Conservation (phyloP, 2,888 invertebrate species). For the Cheilosia grossa region DNA sequence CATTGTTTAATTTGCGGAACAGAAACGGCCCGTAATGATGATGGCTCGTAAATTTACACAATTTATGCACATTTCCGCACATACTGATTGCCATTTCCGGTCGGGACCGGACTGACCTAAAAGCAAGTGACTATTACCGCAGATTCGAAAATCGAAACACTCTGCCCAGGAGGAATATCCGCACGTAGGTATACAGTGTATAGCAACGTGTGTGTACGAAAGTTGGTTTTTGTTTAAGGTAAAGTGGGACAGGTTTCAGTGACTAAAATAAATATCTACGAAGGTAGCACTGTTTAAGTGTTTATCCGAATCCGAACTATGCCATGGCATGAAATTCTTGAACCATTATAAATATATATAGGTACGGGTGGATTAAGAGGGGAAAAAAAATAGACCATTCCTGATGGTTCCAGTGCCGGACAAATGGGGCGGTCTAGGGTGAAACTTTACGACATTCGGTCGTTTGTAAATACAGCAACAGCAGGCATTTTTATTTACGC, state of each 20-base stretch:
- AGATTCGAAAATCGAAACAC: not conserved
- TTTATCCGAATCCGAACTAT: not conserved
- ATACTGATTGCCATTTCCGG: slow-evolving; percentile 61
- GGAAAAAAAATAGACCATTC: not conserved
- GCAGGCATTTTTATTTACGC: slow-evolving; percentile 53
- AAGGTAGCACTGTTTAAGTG: no score
- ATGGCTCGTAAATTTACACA: slow-evolving; percentile 67
- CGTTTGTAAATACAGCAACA: slow-evolving; percentile 33
- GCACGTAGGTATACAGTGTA: not conserved
- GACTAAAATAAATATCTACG: slow-evolving; percentile 48
- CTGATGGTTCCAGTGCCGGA: not conserved
- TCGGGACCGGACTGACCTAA: slow-evolving; percentile 23
- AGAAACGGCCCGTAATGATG: slow-evolving; percentile 55
- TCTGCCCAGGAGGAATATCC: slow-evolving; percentile 2
- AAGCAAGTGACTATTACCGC: slow-evolving; percentile 27
- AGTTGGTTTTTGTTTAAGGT: slow-evolving; percentile 17
- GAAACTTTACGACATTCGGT: slow-evolving; percentile 29
- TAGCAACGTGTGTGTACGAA: not conserved
- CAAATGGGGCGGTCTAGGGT: not conserved
- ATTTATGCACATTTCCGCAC: slow-evolving; percentile 62
- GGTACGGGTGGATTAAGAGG: no score
- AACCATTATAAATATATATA: slow-evolving; percentile 34
- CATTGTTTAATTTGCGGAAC: slow-evolving; percentile 52
- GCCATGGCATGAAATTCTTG: slow-evolving; percentile 28
- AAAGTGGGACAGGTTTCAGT: slow-evolving; percentile 50